Evolutionary conservation across 2,797 vertebrate genomes (phyloP), one percentile per base, ranked within the genome.

Genomic region (Myotis myotis): DNA sequence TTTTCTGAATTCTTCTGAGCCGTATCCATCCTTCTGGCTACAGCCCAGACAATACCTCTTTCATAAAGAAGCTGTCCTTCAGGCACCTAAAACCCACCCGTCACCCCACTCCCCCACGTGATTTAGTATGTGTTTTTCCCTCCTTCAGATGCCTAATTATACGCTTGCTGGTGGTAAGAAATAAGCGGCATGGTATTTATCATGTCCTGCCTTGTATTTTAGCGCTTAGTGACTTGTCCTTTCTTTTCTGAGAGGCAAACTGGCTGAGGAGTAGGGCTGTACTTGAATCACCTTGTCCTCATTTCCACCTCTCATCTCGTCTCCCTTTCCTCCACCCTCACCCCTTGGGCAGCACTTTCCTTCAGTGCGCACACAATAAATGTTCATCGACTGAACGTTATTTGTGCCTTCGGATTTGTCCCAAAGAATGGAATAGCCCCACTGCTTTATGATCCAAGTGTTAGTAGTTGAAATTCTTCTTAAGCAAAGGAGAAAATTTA

Each of bases 401-500:
- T 91, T 91, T 90, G 55, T 87, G 81, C 62, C 89, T 86, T 94
- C 86, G 82, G 51, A 94, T 68, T 88, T 95, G 94, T 94, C 49
- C 41, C 83, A 33, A 89, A 90, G n/a, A 87, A 81, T 68, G 91
- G 87, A 91, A 62, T 88, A 96, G 41, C 78, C 81, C 41, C 28
- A 60, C 55, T 92, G 60, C 80, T 95, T 97, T 95, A 70, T 94
- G 94, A 79, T 89, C 38, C 75, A 95, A 87, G 11, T 78, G 62
- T 89, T 95, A 38, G 22, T 68, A 66, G 57, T 95, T 91, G 81
- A 93, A 93, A 95, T 91, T 91, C 72, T 51, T 86, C 92, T 91
- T 97, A 93, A 90, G 75, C 49, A 30, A 92, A 83, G 89, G 9
- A 84, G 64, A 85, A 95, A 89, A 83, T 97, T 93, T 93, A 85